Percentiles rank a stretch among this genome's conserved stretches.
Conservation (phyloP, 2,797 vertebrate genomes). For the Melanogrammus aeglefinus region DNA sequence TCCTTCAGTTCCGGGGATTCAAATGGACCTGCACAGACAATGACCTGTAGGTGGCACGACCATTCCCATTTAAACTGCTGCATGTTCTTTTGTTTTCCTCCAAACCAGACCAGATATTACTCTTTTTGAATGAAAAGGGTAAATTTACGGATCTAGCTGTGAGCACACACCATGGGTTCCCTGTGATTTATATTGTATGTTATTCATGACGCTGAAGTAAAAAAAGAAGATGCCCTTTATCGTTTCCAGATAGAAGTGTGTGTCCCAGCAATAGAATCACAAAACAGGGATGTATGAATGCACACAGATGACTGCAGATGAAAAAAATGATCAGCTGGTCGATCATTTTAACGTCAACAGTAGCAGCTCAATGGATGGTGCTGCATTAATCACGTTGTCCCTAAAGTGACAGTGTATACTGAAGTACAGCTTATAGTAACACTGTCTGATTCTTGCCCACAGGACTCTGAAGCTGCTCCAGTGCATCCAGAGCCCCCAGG, state of each 20-base stretch:
- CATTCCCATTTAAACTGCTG: not conserved
- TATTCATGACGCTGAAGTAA: not conserved
- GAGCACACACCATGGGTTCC: not conserved
- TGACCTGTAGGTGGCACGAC: slow-evolving; percentile 57
- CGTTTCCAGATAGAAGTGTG: not conserved
- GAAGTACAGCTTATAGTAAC: not conserved
- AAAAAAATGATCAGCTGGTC: not conserved
- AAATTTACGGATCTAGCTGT: not conserved
- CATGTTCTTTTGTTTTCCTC: not conserved
- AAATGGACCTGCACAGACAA: slow-evolving; percentile 75
- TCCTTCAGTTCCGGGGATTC: slow-evolving; percentile 70
- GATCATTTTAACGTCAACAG: too few relatives aligned
- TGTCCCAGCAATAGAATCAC: not conserved
- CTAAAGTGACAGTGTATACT: not conserved
- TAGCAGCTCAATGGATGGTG: not conserved
- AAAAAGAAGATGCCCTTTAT: not conserved
- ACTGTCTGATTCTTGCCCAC: slow-evolving; percentile 24
- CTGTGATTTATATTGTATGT: not conserved
- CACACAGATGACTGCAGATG: not conserved
- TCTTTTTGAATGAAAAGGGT: not conserved
- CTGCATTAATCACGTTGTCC: not conserved
- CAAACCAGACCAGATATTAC: not conserved
- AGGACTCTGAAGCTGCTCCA: slow-evolving; percentile 70
- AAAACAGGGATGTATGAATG: not conserved
- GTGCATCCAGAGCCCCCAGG: slow-evolving; percentile 60